Evolutionary conservation across 2,113 vertebrate species (phyloP), one percentile per base, ranked within the genome.

Genomic region (Cavia aperea): DNA sequence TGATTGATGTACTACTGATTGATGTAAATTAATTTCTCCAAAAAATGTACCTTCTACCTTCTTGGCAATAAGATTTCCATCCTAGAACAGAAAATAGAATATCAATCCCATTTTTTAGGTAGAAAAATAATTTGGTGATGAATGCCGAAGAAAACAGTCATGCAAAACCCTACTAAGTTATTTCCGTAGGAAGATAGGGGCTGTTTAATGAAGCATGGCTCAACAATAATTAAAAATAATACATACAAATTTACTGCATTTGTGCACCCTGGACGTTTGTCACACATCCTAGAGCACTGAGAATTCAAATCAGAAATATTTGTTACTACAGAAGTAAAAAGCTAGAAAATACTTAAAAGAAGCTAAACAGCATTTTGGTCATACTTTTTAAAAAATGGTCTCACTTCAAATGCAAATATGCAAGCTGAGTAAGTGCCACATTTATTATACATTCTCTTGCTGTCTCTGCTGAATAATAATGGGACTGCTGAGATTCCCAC

Each of bases 211-310:
- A 95, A 86, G 93, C 88, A 82, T 90, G 73, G 79, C 81, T 88
- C 82, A 85, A 94, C 68, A 92, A 83, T 92, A 96, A 96, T 93
- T 88, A 94, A 83, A 19, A 90, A 86, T 77, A 91, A 92, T 88
- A 66, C 84, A 92, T 21, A 63, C 56, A 93, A 91, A 92, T 60
- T n/a, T 33, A 93, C 73, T 83, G 78, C 56, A 72, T 89, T 60
- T 83, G 26, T 93, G 79, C 46, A 36, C 68, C 60, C 1, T 49
- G 46, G 84, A 58, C 66, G 93, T 95, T 96, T 66, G 62, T 70
- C 88, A 86, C 72, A 90, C n/a, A 86, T 63, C 39, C 10, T 16
- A 79, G 13, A 62, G 56, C n/a, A 29, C 0, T 86, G 18, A 19
- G 82, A 94, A 93, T 86, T 73, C 88, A 95, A 93, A 90, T 29